Conservation (phyloP, 2,113 vertebrate species). For the Silurus glanis region DNA sequence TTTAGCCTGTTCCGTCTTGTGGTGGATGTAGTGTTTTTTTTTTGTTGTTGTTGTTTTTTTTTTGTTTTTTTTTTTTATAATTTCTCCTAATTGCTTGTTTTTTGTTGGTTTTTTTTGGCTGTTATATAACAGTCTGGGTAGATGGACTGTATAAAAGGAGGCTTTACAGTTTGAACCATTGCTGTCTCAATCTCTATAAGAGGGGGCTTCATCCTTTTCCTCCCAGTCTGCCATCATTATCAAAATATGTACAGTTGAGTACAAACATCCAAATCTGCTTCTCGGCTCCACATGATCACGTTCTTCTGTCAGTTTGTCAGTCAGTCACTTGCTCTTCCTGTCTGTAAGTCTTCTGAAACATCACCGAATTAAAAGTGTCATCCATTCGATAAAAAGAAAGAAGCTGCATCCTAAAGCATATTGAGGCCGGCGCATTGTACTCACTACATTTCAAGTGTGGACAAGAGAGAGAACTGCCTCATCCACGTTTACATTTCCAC, state of each 20-base stretch:
- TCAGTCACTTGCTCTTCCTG: constrained; percentile 46
- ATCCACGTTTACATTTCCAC: constrained; percentile 16
- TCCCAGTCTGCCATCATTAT: not conserved
- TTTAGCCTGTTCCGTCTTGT: constrained; percentile 63
- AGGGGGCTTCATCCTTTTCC: not conserved
- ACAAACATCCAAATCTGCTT: too few relatives aligned
- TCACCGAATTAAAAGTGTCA: constrained; percentile 70
- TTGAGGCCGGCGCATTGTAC: not conserved
- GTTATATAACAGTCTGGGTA: not conserved
- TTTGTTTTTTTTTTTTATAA: not conserved
- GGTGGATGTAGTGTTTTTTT: constrained; percentile 43
- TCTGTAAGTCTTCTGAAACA: constrained; percentile 58
- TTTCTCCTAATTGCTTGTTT: not conserved
- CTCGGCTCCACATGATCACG: constrained; percentile 31
- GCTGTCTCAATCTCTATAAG: not conserved
- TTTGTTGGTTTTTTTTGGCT: not conserved
- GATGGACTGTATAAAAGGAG: not conserved
- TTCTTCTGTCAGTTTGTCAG: constrained; percentile 56
- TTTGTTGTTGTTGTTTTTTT: not conserved
- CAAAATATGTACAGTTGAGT: not conserved
- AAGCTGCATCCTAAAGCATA: constrained; percentile 36
- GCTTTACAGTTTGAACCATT: not conserved
- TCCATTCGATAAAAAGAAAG: constrained; percentile 33
- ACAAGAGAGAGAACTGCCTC: constrained; percentile 10
- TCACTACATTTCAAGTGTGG: constrained; percentile 22